phyloP scores from a whole-genome alignment of 1,140 invertebrate species.

The Habropoda laboriosa region DNA sequence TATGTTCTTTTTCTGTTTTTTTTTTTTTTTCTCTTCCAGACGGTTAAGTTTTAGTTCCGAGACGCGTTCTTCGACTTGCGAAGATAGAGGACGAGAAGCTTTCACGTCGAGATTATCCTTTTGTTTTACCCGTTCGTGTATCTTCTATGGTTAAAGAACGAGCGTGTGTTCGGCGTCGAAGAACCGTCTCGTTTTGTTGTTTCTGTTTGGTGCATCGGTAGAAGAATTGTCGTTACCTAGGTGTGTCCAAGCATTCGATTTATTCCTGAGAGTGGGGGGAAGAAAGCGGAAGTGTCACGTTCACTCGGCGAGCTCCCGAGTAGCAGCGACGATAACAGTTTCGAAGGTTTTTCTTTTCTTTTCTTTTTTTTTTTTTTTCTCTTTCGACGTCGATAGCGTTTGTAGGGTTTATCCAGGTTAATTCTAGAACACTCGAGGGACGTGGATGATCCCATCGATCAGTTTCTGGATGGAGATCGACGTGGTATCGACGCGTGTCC shows the following conservation, averaged over 20 bases:
- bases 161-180: too few relatives aligned
- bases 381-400: conserved; percentile 52
- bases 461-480: not conserved
- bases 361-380: conserved; percentile 38
- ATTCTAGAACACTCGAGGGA: conserved; percentile 48
- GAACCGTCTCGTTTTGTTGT: too few relatives aligned
- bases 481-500: conserved; percentile 1
- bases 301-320: conserved; percentile 19
- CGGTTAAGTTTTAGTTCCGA: not conserved
- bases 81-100: too few relatives aligned
- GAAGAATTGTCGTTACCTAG: not conserved
- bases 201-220: not conserved
- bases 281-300: not conserved
- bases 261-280: too few relatives aligned
- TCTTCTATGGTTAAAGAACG: too few relatives aligned
- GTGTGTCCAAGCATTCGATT: not conserved
- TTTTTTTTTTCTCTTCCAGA: not conserved
- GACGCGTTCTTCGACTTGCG: not conserved
- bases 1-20: not conserved
- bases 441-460: conserved; percentile 17
- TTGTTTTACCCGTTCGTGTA: too few relatives aligned
- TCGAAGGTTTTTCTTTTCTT: conserved; percentile 49
- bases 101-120: too few relatives aligned
- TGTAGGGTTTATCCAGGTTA: conserved; percentile 49
- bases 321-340: conserved; percentile 52